Base-by-base conservation (phyloP, 2,888 invertebrate species). In the Nephrotoma appendiculata region DNA sequence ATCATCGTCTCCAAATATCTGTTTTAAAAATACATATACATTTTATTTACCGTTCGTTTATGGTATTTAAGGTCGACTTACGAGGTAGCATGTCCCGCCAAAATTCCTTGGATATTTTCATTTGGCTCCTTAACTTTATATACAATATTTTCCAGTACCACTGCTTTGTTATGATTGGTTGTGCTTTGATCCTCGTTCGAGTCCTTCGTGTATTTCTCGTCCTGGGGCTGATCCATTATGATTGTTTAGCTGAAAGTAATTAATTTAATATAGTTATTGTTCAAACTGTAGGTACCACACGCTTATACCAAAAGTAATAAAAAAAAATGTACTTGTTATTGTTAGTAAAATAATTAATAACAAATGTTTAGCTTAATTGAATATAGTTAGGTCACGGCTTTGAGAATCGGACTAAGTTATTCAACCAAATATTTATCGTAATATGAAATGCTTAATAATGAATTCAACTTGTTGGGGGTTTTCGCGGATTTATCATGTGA, bases 1-100 rank as follows among this genome's bases (percentile, higher is more conserved):
- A 98, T 96, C 91, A 98, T 93, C 0, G 98, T 97, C 91, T 98
- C 97, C 89, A 94, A 89, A 90, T 96, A 98, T 88, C 98, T 98
- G 91, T 86, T 87, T 42, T 41, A 12, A 31, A n/a, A n/a, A n/a
- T n/a, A 31, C 31, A 19, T 48, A 5, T 31, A 15, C 2, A 52
- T 31, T 31, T 31, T 31, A 31, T 31, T 31, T 31, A 31, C 31
- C 31, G 3, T 48, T 48, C 4, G 31, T 0, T 12, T 48, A 48
- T 48, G 31, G 31, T 31, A 2, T 31, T 31, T 1, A 48, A 19
- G 44, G 86, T 83, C 12, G 12, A 88, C 87, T 88, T 87, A 88
- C 88, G 88, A 88, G 31, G 88, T 88, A 44, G 88, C 88, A 87
- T 88, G 88, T 86, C 88, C 87, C 0, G 87, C 52, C 12, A 86